Conservation (phyloP, 2,888 invertebrate species). For the Unio delphinus region DNA sequence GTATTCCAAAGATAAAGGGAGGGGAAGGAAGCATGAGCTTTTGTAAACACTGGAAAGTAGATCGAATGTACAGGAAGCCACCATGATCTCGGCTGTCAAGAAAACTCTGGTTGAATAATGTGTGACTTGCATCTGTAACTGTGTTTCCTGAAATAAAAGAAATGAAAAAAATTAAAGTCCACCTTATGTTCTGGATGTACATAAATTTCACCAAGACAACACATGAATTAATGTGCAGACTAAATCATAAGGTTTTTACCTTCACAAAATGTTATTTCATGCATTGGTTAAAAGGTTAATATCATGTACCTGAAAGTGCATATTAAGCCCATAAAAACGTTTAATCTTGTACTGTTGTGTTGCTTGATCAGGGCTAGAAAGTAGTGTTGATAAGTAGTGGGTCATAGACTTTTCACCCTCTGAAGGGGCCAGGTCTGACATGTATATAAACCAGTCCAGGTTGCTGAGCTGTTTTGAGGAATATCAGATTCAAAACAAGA, state of each 20-base stretch:
- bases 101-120: conserved; percentile 76
- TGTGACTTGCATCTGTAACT: conserved; percentile 81
- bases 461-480: no score
- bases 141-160: conserved; percentile 76
- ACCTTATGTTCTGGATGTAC: not conserved
- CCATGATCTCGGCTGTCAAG: conserved; percentile 73
- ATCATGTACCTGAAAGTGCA: no score
- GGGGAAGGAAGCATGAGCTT: conserved; percentile 83
- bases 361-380: no score
- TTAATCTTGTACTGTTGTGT: no score
- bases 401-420: no score
- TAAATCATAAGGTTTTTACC: not conserved
- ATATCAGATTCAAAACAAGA: no score
- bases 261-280: no score
- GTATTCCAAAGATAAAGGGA: conserved; percentile 84
- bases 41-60: conserved; percentile 86
- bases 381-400: no score
- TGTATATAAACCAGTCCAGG: no score
- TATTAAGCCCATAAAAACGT: no score
- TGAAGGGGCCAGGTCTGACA: no score
- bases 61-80: conserved; percentile 86
- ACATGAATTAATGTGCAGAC: not conserved
- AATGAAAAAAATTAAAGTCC: not conserved
- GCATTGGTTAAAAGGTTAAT: no score
- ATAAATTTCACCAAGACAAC: not conserved